Conservation (phyloP, 1,140 invertebrate genomes). For the Trichonephila inaurata region DNA sequence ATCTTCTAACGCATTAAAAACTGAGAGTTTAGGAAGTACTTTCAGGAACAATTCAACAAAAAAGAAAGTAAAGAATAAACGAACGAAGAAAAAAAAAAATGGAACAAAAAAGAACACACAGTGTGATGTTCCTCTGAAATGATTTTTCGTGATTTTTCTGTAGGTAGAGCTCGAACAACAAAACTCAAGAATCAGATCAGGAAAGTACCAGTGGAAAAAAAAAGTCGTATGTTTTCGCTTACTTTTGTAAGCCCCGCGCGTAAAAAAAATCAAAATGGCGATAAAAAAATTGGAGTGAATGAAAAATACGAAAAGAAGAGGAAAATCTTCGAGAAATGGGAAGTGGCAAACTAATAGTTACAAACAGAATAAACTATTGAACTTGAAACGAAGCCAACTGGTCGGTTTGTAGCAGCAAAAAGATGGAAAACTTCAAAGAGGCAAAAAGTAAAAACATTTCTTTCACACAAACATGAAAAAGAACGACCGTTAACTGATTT, state of each 20-base stretch:
- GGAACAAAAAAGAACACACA: not conserved
- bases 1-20: slow-evolving; percentile 9
- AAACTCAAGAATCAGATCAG: not conserved
- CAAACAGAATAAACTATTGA: slow-evolving; percentile 53
- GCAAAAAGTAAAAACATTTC: slow-evolving; percentile 19
- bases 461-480: slow-evolving; percentile 27
- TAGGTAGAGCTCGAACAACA: not conserved
- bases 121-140: slow-evolving; percentile 16
- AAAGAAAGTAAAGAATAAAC: not conserved
- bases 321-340: not conserved
- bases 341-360: slow-evolving; percentile 47
- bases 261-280: not conserved
- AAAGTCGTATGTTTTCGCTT: slow-evolving; percentile 25
- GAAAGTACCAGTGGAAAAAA: not conserved
- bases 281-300: slow-evolving; percentile 19
- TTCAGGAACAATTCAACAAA: not conserved
- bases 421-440: not conserved
- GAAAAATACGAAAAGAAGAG: slow-evolving; percentile 13
- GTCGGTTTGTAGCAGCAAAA: not conserved
- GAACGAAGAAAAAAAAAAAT: not conserved
- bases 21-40: slow-evolving; percentile 11
- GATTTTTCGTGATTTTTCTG: slow-evolving; percentile 28
- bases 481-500: slow-evolving; percentile 30
- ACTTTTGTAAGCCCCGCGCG: not conserved
- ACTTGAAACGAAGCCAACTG: slow-evolving; percentile 51